phyloP scores from a whole-genome alignment of 2,797 vertebrate genomes.

The Poeciliopsis gracilis region DNA sequence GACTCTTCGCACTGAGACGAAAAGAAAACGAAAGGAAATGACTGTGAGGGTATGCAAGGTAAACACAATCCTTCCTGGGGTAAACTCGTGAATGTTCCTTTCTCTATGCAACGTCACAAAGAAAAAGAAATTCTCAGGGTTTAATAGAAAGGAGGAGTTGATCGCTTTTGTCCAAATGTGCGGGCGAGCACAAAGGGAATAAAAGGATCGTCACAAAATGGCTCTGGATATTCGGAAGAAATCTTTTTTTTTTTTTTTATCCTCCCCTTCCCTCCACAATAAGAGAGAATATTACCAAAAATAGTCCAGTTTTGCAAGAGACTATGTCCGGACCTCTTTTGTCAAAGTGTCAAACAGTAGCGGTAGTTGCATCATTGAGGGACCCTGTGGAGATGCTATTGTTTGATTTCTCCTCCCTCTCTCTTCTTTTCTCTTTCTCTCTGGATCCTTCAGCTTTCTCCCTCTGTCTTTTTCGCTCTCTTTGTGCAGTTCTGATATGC shows the following conservation, averaged over 20 bases:
- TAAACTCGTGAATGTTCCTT: constrained; percentile 20
- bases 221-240: constrained; percentile 62
- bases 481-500: constrained; percentile 83
- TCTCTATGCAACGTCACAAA: constrained; percentile 5
- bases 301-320: constrained; percentile 62
- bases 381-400: constrained; percentile 75
- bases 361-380: constrained; percentile 73
- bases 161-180: constrained; percentile 66
- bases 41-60: constrained; percentile 22
- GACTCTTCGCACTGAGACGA: constrained; percentile 88
- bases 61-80: constrained; percentile 7
- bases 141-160: constrained; percentile 44
- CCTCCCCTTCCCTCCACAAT: constrained; percentile 52
- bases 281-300: constrained; percentile 64
- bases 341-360: constrained; percentile 74
- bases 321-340: constrained; percentile 73
- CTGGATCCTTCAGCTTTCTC: constrained; percentile 56
- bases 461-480: constrained; percentile 56
- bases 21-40: constrained; percentile 16
- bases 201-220: constrained; percentile 66
- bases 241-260: constrained; percentile 34
- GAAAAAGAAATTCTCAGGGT: constrained; percentile 43
- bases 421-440: constrained; percentile 32
- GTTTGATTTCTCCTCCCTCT: constrained; percentile 71
- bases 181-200: constrained; percentile 58